phyloP scores from a whole-genome alignment of 2,888 invertebrate genomes.

The Pristionchus exspectatus region DNA sequence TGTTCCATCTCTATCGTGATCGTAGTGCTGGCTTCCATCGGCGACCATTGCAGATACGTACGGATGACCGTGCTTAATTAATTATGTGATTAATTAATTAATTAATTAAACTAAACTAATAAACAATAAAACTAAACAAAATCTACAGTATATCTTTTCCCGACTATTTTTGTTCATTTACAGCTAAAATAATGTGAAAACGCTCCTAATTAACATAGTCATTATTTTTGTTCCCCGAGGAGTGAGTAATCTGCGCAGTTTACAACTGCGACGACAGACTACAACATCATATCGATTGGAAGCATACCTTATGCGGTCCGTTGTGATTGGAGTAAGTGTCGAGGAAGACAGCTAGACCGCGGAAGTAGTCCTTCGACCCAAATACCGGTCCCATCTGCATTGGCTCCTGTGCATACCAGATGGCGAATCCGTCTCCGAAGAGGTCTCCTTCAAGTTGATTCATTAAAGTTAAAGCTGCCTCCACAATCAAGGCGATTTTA shows the following conservation, averaged over 20 bases:
- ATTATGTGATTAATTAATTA: neutral
- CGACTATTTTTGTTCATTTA: too few relatives aligned
- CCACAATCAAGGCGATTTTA: too few relatives aligned
- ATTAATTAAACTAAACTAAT: too few relatives aligned
- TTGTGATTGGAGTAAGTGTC: constrained; percentile 99
- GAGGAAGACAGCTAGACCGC: constrained; percentile 91
- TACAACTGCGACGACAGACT: neutral
- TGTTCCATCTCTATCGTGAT: constrained; percentile 98
- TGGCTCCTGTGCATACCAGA: constrained; percentile 82
- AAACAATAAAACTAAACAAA: neutral
- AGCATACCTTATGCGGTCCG: constrained; percentile 95
- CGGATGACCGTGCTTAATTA: constrained; percentile 93
- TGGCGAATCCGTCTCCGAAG: constrained; percentile 86
- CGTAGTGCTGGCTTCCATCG: constrained; percentile 94
- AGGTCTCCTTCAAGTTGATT: constrained; percentile 60
- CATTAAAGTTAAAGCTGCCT: too few relatives aligned
- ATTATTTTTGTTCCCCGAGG: neutral
- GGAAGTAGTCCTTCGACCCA: constrained; percentile 93
- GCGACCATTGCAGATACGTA: constrained; percentile 98
- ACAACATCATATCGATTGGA: neutral
- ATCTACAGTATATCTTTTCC: neutral
- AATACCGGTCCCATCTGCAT: constrained; percentile 88
- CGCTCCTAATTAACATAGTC: neutral
- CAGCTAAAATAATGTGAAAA: too few relatives aligned
- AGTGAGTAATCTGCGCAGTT: neutral